Base-by-base conservation (phyloP, 2,888 invertebrate species). In the Apantesis nais region DNA sequence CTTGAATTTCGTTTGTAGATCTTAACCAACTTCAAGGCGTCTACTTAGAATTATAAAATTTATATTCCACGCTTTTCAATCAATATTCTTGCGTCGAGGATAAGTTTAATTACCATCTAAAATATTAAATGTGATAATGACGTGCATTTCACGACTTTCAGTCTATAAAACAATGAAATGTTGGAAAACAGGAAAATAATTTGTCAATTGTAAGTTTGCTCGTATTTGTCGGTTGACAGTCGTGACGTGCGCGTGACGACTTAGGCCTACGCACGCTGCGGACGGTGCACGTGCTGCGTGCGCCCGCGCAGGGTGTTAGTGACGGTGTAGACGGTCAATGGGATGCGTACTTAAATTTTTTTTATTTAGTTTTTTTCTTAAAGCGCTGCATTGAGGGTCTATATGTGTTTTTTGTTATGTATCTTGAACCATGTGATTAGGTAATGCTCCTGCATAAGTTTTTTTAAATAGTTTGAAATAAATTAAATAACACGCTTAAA, bases 191-290 rank as follows among this genome's bases (percentile, higher is more conserved):
- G 25, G 25, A 34, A 52, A 48, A 55, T 19, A 25, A 39, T n/a
- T 19, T 44, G 4, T 29, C 9, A 16, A 8, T 62, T 39, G 25
- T 12, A 19, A 22, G 5, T n/a, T 52, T 52, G 22, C 22, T 7
- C 5, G 22, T 22, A 44, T 19, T 63, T 9, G 1, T 31, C 29
- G 60, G n/a, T 72, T 64, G 75, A 48, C 22, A 73, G 74, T 78
- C 70, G 73, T 78, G 78, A 67, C 44, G 74, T 69, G 63, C 72
- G 70, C 69, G 68, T 62, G 78, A 76, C 71, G 75, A 78, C 75
- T 76, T 67, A 81, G 85, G 84, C 83, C 83, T 85, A 84, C 74
- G 71, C 79, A 73, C 79, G 79, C 80, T 69, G 63, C 25, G n/a
- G n/a, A n/a, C n/a, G 9, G 52, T 52, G 65, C 34, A 14, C 63